Evolutionary conservation across 2,888 invertebrate species (phyloP).

Genomic region (Ichneumoninae sp.): DNA sequence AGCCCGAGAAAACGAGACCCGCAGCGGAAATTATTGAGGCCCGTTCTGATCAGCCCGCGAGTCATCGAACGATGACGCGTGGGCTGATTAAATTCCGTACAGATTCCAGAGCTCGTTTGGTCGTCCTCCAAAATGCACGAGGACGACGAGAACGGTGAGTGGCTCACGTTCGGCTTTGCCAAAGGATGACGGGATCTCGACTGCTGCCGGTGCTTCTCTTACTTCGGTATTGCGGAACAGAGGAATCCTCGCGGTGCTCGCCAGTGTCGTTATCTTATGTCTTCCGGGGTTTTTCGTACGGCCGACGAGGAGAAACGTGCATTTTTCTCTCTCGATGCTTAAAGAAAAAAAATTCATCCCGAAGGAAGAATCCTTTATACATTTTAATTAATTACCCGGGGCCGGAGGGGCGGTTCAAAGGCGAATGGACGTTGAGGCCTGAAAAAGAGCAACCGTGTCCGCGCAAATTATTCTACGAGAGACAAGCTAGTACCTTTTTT

Average conservation of each 20-base stretch:
- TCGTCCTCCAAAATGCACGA: constrained; percentile 59
- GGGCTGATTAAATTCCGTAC: constrained; percentile 62
- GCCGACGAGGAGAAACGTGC: not conserved
- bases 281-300: not conserved
- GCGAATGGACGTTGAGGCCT: not conserved
- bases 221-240: constrained; percentile 31
- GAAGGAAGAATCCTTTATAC: not conserved
- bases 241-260: constrained; percentile 36
- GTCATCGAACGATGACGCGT: constrained; percentile 42
- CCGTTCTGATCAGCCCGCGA: too few species aligned
- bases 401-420: not conserved
- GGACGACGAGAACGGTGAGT: constrained; percentile 13
- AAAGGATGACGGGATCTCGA: constrained; percentile 40
- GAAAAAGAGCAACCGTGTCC: not conserved
- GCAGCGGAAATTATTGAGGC: constrained; percentile 26
- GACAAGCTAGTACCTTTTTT: not conserved
- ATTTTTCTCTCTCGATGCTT: not conserved
- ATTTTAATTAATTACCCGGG: not conserved
- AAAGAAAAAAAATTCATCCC: not conserved
- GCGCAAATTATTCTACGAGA: not conserved
- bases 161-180: constrained; percentile 37
- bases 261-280: constrained; percentile 15
- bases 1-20: not conserved
- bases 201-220: constrained; percentile 15
- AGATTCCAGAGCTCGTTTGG: constrained; percentile 61